phyloP scores from a whole-genome alignment of 2,797 vertebrate species.

The Aphelocoma californica region DNA sequence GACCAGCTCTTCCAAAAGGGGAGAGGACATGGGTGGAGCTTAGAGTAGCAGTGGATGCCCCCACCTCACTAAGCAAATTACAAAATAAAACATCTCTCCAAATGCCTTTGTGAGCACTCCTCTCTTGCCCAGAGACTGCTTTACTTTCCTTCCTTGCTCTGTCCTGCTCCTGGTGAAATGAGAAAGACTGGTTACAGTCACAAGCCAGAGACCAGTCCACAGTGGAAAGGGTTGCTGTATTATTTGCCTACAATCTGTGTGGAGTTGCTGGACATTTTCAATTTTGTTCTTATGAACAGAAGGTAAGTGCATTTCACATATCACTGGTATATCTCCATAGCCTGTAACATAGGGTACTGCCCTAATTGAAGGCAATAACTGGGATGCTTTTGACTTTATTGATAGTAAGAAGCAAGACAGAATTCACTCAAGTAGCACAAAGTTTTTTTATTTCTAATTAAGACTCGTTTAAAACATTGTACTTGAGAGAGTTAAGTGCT shows the following conservation, averaged over 20 bases:
- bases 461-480: neutral
- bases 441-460: neutral
- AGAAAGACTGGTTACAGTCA: neutral
- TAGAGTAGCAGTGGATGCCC: neutral
- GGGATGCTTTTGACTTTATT: neutral
- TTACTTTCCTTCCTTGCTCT: neutral
- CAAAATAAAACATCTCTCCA: constrained; percentile 3
- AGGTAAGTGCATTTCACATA: neutral
- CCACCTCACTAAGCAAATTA: neutral
- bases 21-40: neutral
- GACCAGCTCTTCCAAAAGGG: neutral
- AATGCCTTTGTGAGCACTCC: neutral
- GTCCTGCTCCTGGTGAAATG: neutral
- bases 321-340: neutral
- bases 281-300: neutral
- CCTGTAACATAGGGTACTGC: neutral
- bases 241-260: neutral
- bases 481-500: neutral
- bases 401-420: neutral
- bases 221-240: neutral
- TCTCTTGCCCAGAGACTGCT: neutral
- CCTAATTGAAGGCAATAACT: neutral
- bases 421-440: neutral
- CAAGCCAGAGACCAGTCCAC: neutral
- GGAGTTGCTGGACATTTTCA: neutral